phyloP scores from a whole-genome alignment of 1,140 invertebrate genomes.

The Drosophila kepulauana region DNA sequence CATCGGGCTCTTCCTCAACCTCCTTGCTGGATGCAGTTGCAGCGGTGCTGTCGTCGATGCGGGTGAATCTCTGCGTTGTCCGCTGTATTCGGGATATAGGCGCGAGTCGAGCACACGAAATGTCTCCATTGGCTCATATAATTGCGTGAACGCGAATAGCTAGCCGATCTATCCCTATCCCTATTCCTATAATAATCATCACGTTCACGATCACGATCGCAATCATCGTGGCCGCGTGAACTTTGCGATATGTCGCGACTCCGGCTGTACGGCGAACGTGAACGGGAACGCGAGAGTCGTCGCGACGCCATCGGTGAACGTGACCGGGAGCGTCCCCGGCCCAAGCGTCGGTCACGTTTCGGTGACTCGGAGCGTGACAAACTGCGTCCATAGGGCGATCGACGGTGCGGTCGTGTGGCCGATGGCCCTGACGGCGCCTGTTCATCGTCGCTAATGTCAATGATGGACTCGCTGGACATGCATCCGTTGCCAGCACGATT shows the following conservation, averaged over 20 bases:
- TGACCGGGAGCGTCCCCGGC: constrained; percentile 39
- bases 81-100: no score
- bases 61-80: no score
- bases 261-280: constrained; percentile 52
- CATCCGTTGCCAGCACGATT: constrained; percentile 22
- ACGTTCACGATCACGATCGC: neutral
- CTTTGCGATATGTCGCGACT: constrained; percentile 26
- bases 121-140: no score
- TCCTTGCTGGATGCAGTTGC: no score
- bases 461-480: constrained; percentile 48
- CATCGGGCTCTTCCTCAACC: constrained; percentile 56
- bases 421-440: constrained; percentile 24
- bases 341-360: constrained; percentile 30
- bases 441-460: constrained; percentile 81
- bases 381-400: constrained; percentile 22
- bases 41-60: no score
- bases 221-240: constrained; percentile 38
- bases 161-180: neutral
- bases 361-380: constrained; percentile 1
- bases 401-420: constrained; percentile 14
- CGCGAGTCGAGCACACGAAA: no score
- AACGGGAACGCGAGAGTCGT: constrained; percentile 73
- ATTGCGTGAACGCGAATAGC: no score
- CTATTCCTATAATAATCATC: constrained; percentile 38
- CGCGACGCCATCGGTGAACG: constrained; percentile 40